Conservation (phyloP, 2,888 invertebrate species). For the Apoda limacodes region DNA sequence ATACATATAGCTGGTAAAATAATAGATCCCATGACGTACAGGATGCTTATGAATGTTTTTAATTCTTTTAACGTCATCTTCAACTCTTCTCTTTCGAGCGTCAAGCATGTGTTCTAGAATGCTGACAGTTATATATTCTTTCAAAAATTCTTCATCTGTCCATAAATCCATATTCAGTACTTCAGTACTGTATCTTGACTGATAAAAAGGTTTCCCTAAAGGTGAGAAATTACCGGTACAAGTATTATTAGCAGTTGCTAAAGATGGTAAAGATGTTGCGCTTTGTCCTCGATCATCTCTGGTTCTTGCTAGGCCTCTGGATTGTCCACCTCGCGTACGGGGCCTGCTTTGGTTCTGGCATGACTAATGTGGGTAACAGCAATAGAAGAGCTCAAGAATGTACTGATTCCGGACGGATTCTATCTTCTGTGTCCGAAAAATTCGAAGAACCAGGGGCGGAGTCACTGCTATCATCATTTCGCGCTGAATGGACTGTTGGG, state of each 20-base stretch:
- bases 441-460: too few species aligned
- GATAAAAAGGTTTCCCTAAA: constrained; percentile 6
- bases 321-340: constrained; percentile 1
- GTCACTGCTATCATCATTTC: too few species aligned
- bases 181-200: constrained; percentile 5
- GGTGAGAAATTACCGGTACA: constrained; percentile 4
- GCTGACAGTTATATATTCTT: constrained; percentile 3
- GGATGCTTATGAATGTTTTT: constrained; percentile 3
- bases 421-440: too few species aligned
- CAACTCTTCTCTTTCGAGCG: constrained; percentile 3
- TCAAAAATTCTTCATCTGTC: constrained; percentile 7
- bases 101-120: constrained; percentile 1
- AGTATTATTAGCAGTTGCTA: neutral
- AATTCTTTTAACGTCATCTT: constrained; percentile 2
- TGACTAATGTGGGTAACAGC: constrained; percentile 1
- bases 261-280: neutral
- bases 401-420: constrained; percentile 5
- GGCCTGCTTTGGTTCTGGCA: neutral
- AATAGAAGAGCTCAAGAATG: constrained; percentile 1
- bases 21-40: constrained; percentile 1
- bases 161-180: constrained; percentile 1
- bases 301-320: constrained; percentile 4
- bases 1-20: constrained; percentile 1
- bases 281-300: constrained; percentile 2
- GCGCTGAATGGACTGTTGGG: too few species aligned